These are phyloP conservation scores for Datnioides undecimradiatus DNA, from an alignment of 2,113 vertebrate genomes.

Conservation along the genomic window DNA sequence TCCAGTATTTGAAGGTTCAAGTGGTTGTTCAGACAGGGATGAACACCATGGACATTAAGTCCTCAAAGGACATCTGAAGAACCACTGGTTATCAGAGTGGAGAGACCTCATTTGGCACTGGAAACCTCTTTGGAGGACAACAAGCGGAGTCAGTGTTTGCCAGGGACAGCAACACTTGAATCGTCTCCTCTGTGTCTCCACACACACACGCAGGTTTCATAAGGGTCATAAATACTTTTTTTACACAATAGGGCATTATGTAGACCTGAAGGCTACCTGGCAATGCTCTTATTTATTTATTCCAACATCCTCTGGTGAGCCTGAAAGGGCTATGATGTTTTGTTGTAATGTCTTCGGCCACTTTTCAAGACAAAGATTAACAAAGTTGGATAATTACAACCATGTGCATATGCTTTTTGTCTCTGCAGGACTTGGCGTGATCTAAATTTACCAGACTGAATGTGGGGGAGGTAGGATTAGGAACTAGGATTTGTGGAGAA, in stretches of 20 bases:
- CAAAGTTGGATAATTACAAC: slow-evolving; percentile 54
- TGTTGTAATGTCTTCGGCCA: slow-evolving; percentile 24
- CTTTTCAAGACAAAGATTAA: slow-evolving; percentile 43
- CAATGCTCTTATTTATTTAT: slow-evolving; percentile 20
- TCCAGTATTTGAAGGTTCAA: neutral
- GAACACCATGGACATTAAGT: neutral
- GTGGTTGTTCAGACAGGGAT: slow-evolving; percentile 7
- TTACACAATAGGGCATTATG: slow-evolving; percentile 33
- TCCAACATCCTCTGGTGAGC: slow-evolving; percentile 5
- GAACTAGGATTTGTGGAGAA: slow-evolving; percentile 20
- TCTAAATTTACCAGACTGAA: slow-evolving; percentile 44
- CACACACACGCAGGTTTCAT: slow-evolving; percentile 13
- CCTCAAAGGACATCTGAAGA: slow-evolving; percentile 38
- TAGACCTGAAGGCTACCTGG: slow-evolving; percentile 21
- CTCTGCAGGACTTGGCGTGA: slow-evolving; percentile 46
- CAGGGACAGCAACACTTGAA: neutral
- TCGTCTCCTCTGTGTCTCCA: slow-evolving; percentile 17
- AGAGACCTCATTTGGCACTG: slow-evolving; percentile 35
- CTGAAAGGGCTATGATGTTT: neutral
- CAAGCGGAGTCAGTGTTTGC: slow-evolving; percentile 26
- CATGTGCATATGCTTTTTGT: slow-evolving; percentile 49
- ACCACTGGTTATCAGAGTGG: slow-evolving; percentile 3
- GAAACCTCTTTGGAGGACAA: slow-evolving; percentile 25
- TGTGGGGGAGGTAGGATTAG: neutral
- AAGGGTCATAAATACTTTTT: slow-evolving; percentile 47